Evolutionary conservation across 2,113 vertebrate species (phyloP), one percentile per base, ranked within the genome.

Genomic region (Pogona vitticeps): DNA sequence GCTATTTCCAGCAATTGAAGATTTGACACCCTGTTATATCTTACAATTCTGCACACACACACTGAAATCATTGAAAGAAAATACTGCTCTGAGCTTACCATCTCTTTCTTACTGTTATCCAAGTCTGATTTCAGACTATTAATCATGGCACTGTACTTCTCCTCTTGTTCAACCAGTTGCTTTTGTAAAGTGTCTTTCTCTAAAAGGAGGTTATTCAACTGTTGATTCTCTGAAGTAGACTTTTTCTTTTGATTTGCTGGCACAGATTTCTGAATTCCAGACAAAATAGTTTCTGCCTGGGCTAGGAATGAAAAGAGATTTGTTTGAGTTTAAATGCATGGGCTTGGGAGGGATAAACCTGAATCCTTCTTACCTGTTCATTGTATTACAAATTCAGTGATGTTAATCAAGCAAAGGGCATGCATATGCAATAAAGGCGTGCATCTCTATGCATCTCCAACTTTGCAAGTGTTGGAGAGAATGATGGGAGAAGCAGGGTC

Each of bases 251-350:
- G 89, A 76, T 96, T 93, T 2, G 83, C 88, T 61, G 95, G 91
- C 38, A 58, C 26, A 17, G 88, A n/a, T n/a, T 90, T 91, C 81
- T 85, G 84, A 91, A 96, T 94, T 93, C 96, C 94, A 2, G 96
- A 96, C 81, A 98, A 95, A 90, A 98, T 92, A 76, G 94, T 95
- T 46, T 96, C 94, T 20, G 97, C 97, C 72, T 97, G 96, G 89
- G 94, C 97, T 98, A 40, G 73, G 33, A 84, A 86, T 13, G n/a
- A 71, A 92, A 89, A 40, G 31, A 70, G 80, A 70, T 23, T 68
- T 15, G 9, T 36, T 40, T 42, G 52, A 46, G 63, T 84, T 20
- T 61, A 17, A 9, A 21, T 13, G 17, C 84, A 9, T 14, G 31
- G 46, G 26, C 7, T 68, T 7, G 3, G 46, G 13, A 2, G 31